phyloP scores from a whole-genome alignment of 1,140 invertebrate species.

The Ips typographus region DNA sequence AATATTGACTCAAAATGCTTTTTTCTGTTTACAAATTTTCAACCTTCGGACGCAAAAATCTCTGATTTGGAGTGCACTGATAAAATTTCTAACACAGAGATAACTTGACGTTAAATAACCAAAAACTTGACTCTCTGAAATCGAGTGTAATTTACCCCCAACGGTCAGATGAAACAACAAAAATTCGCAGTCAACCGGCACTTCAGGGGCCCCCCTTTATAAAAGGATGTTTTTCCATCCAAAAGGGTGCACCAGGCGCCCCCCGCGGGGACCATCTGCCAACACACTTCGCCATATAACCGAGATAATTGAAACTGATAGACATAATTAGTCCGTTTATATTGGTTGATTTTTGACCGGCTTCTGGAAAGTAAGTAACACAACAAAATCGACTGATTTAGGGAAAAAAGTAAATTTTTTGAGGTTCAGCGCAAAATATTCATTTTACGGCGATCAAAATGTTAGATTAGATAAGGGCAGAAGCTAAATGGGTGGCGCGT shows the following conservation, averaged over 20 bases:
- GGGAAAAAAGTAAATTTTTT: neutral
- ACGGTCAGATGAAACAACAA: slow-evolving; percentile 23
- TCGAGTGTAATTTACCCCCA: neutral
- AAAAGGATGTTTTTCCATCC: slow-evolving; percentile 3
- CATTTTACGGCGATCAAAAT: slow-evolving; percentile 2
- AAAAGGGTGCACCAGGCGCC: slow-evolving; percentile 21
- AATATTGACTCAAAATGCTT: neutral
- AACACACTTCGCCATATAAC: slow-evolving; percentile 13
- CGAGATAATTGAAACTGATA: slow-evolving; percentile 29
- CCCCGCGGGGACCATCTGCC: slow-evolving; percentile 22
- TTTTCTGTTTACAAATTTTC: neutral
- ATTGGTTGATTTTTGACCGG: slow-evolving; percentile 9
- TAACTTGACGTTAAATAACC: too few species aligned
- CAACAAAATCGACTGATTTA: neutral
- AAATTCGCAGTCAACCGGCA: slow-evolving; percentile 15
- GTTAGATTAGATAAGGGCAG: neutral
- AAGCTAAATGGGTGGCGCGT: slow-evolving; percentile 7
- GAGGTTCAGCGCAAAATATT: neutral
- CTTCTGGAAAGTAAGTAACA: slow-evolving; percentile 6
- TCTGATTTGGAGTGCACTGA: neutral
- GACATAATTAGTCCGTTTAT: slow-evolving; percentile 20
- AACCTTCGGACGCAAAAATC: neutral
- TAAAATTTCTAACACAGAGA: neutral
- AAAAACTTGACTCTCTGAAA: neutral
- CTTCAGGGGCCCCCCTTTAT: slow-evolving; percentile 1